A percentile compares a stretch with the other conserved stretches of the same genome.
Conservation (phyloP, 1,140 invertebrate species). For the Achroia grisella region DNA sequence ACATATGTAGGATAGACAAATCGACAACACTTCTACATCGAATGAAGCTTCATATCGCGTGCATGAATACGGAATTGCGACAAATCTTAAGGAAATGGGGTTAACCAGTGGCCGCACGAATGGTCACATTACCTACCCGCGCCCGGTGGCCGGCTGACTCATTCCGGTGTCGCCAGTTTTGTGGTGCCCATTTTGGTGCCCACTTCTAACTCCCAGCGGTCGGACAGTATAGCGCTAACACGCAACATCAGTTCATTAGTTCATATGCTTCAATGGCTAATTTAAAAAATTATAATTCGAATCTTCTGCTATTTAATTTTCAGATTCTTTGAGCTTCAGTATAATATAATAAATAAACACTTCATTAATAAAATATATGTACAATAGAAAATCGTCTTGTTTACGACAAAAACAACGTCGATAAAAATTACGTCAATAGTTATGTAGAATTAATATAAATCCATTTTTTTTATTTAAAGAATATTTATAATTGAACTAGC, state of each 20-base stretch:
- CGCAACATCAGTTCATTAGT: constrained; percentile 47
- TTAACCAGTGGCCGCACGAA: constrained; percentile 10
- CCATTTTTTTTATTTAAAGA: no score
- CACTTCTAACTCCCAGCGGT: constrained; percentile 32
- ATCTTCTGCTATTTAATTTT: no score
- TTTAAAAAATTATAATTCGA: constrained; percentile 33
- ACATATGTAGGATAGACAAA: no score
- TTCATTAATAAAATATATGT: no score
- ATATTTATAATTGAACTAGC: no score
- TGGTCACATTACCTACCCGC: constrained; percentile 26
- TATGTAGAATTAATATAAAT: no score
- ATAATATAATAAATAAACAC: no score
- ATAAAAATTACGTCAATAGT: no score
- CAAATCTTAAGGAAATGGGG: not conserved
- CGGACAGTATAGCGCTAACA: constrained; percentile 30
- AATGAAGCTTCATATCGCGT: constrained; percentile 6
- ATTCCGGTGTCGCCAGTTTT: constrained; percentile 27
- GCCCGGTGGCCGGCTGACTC: constrained; percentile 34
- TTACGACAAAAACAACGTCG: no score
- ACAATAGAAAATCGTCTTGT: no score
- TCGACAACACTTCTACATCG: not conserved
- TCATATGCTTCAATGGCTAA: constrained; percentile 47
- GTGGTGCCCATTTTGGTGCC: not conserved
- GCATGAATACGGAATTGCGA: constrained; percentile 15
- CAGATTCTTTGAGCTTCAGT: no score